Evolutionary conservation across 2,888 invertebrate species (phyloP), one percentile per base, ranked within the genome.

Genomic region (Petrophora chlorosata): DNA sequence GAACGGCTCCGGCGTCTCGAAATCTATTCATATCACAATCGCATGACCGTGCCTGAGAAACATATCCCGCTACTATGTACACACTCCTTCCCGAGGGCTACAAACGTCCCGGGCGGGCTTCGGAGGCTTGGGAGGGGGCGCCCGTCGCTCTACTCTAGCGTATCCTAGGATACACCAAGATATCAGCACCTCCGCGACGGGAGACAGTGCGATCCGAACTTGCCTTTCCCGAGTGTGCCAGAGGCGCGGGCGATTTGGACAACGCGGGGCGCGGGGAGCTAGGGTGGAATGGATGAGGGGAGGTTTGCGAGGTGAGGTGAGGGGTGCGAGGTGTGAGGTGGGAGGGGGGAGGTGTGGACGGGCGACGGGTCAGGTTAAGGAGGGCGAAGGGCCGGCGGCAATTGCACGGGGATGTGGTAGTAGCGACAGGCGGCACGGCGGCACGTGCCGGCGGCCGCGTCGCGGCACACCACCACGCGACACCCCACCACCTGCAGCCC

Each of bases 391-490:
- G 96, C 96, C 79, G 96, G 96, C 79, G 96, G 96, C 93, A 96
- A 91, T 81, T 94, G 94, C 86, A 97, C 94, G 79, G 97, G 97
- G 94, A 98, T 97, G 94, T 98, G 97, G 94, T 97, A 98, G 93
- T 97, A 98, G 94, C 97, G 98, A 95, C 98, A 98, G 91, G 95
- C 94, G 91, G 96, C 95, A 90, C 97, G 96, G 85, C 95, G 94
- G 91, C 98, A 98, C 91, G 95, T 94, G 91, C 97, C 97, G 89
- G 97, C 97, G 80, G 96, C 97, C 88, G 97, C 97, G 93, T 98
- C 97, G 89, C 97, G 96, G 91, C 98, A 98, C 87, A 98, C 97
- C 90, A 96, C 97, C 92, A 98, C 97, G 90, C 96, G 95, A 91
- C 97, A 95, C 92, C 97, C 97, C 92, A 94, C 95, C 93, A 97